Base-by-base conservation (phyloP, 64 coral and sea anemone species). In the Dendrophyllia cribrosa region DNA sequence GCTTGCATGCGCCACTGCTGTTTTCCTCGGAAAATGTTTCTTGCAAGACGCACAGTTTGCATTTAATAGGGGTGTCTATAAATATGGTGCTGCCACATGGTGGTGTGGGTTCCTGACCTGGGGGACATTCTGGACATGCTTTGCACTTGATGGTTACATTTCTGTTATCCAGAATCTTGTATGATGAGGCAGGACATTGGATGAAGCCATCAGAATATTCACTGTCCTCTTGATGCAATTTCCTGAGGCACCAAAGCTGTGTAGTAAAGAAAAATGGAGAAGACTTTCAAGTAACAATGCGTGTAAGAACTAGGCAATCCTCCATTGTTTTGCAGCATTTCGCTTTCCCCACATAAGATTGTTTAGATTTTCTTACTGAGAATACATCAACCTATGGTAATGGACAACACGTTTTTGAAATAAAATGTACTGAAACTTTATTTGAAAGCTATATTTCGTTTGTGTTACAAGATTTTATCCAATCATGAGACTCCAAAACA, bases 1-100 rank as follows among this genome's bases (percentile, higher is more conserved):
- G 45, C 6, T 49, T 47, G 47, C 72, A 75, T 12, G 8, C 47
- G 16, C 72, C 8, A 21, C 3, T n/a, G 6, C 51, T 49, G 7
- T 25, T 7, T 8, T n/a, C 24, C 9, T 77, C 75, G 4, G 50
- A 53, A 53, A 8, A 52, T 5, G 75, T 53, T 16, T 77, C 51
- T 11, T 51, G 17, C 1, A 4, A 64, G 17, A 15, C 14, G 53
- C 53, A 56, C 7, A 12, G 8, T 13, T 3, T 75, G 13, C 72
- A 75, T 7, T 2, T 17, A 17, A 75, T 50, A 6, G 51, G 17
- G 2, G 75, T 24, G 20, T 77, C n/a, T 55, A 7, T 9, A 5
- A 23, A 20, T 77, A 49, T 56, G 21, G 7, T 56, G 21, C 75
- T 77, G 3, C 75, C 75, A 77, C 72, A 75, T 48, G 72, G 72